These are phyloP conservation scores for Apogon hyalosoma DNA, from an alignment of 2,797 vertebrate genomes.

Conservation along the genomic window DNA sequence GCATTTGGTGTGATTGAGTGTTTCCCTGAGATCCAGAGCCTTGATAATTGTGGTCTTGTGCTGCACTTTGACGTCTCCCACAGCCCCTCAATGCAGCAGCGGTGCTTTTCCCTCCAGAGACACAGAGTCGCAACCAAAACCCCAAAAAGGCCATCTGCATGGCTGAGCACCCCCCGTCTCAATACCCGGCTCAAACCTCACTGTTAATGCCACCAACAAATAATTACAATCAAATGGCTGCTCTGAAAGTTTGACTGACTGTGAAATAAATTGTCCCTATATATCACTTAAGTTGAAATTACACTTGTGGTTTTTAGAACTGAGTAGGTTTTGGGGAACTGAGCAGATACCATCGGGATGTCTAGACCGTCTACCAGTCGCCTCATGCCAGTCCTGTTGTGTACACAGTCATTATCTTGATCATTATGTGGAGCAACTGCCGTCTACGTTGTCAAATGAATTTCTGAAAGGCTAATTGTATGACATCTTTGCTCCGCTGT, in stretches of 20 bases:
- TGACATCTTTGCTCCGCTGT: constrained; percentile 65
- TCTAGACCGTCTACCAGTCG: constrained; percentile 42
- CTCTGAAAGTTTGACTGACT: constrained; percentile 39
- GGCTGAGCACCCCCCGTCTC: too few species aligned
- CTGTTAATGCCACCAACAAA: constrained; percentile 63
- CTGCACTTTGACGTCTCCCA: constrained; percentile 58
- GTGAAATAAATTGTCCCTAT: constrained; percentile 30
- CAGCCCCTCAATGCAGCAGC: constrained; percentile 44
- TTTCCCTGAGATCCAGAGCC: constrained; percentile 45
- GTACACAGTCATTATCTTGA: constrained; percentile 71
- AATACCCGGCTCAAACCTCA: constrained; percentile 57
- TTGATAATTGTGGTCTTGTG: constrained; percentile 72
- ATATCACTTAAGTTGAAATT: constrained; percentile 23
- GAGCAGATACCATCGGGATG: constrained; percentile 22
- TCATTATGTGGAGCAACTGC: constrained; percentile 66
- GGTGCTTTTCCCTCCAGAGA: constrained; percentile 73
- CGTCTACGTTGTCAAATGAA: constrained; percentile 73
- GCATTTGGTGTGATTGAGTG: constrained; percentile 50
- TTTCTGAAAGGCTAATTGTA: constrained; percentile 76
- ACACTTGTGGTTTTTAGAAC: constrained; percentile 42
- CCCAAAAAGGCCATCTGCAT: constrained; percentile 39
- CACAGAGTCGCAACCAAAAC: constrained; percentile 80
- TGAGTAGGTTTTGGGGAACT: constrained; percentile 21
- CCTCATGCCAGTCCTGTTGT: constrained; percentile 51
- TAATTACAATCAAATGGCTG: constrained; percentile 48